Conservation (phyloP, 2,113 vertebrate species). For the Oreocharis arfaki region DNA sequence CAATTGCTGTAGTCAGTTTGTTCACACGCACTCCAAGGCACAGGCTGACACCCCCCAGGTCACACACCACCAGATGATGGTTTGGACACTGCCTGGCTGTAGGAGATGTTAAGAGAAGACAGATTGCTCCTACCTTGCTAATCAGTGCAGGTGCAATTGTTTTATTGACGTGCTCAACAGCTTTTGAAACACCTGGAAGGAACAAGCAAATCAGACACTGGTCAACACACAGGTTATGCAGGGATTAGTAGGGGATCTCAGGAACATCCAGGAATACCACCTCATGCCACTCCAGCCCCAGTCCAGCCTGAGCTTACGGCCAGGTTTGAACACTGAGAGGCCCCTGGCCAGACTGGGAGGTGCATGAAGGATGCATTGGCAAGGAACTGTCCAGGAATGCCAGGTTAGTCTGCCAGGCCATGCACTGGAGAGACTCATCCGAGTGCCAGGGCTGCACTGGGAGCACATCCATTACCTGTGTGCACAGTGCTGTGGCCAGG, state of each 20-base stretch:
- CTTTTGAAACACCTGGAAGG: constrained; percentile 98
- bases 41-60: neutral
- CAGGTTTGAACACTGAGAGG: neutral
- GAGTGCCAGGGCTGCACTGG: constrained; percentile 23
- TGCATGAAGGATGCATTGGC: constrained; percentile 35
- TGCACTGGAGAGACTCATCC: constrained; percentile 67
- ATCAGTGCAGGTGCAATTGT: constrained; percentile 96
- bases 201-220: constrained; percentile 91
- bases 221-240: constrained; percentile 70
- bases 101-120: constrained; percentile 71
- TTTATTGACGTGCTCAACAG: constrained; percentile 99
- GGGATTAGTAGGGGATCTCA: constrained; percentile 69
- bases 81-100: neutral
- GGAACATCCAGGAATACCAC: neutral
- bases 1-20: neutral
- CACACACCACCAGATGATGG: neutral
- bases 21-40: neutral
- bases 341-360: neutral
- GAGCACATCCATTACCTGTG: constrained; percentile 87
- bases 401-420: constrained; percentile 82
- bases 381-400: constrained; percentile 65
- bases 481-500: constrained; percentile 94
- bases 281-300: neutral
- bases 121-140: constrained; percentile 92
- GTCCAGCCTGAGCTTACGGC: neutral